Evolutionary conservation across 2,888 invertebrate species (phyloP).

Genomic region (Eutolmus rufibarbis): DNA sequence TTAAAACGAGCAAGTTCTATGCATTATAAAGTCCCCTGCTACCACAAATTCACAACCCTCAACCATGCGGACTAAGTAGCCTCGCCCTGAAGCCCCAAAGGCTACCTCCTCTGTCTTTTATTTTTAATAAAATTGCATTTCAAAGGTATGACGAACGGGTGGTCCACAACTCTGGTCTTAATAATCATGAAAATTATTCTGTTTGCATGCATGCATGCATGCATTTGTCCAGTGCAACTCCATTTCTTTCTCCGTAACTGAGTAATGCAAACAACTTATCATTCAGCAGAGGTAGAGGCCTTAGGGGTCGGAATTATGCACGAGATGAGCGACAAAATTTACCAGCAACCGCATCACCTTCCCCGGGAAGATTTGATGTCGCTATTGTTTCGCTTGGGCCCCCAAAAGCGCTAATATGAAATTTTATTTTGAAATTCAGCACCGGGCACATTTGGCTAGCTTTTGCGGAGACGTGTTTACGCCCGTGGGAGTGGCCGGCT

Average conservation of each 20-base stretch:
- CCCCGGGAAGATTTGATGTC: not conserved
- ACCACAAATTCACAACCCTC: too few species aligned
- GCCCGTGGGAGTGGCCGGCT: not conserved
- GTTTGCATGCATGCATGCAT: not conserved
- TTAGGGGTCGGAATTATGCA: not conserved
- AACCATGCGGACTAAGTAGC: too few species aligned
- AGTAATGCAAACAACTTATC: not conserved
- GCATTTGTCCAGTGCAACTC: not conserved
- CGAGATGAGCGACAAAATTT: not conserved
- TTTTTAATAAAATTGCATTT: not conserved
- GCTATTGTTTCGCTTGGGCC: not conserved
- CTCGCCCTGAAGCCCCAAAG: not conserved
- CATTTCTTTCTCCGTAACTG: not conserved
- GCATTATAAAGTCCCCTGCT: too few species aligned
- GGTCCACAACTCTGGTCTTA: not conserved
- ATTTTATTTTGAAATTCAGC: conserved; percentile 11
- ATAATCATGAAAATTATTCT: not conserved
- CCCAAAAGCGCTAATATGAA: not conserved
- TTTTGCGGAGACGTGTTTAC: not conserved
- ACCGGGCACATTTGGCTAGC: not conserved
- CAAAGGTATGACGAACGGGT: not conserved
- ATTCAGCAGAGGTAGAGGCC: not conserved
- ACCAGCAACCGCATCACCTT: not conserved
- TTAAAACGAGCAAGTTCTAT: too few species aligned
- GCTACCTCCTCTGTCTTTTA: not conserved